phyloP scores from a whole-genome alignment of 2,888 invertebrate species.

The Himalopsyche kuldschensis region DNA sequence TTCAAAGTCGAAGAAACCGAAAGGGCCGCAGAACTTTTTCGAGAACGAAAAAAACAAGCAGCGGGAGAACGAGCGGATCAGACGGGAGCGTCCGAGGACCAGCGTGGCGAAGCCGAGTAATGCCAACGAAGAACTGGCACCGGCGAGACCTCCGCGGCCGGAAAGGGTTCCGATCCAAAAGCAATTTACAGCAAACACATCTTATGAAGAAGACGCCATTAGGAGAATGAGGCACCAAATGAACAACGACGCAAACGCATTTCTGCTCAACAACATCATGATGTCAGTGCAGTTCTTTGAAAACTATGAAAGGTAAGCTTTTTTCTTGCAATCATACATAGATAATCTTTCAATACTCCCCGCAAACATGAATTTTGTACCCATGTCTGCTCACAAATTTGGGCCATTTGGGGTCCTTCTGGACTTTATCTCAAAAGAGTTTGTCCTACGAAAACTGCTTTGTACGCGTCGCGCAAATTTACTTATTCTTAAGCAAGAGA shows the following conservation, averaged over 20 bases:
- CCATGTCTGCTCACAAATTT: no score
- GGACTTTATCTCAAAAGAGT: no score
- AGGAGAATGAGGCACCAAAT: slow-evolving; percentile 63
- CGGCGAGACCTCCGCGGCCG: slow-evolving; percentile 46
- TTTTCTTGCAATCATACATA: no score
- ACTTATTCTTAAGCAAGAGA: no score
- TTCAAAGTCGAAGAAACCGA: slow-evolving; percentile 44
- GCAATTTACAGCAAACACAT: background rate
- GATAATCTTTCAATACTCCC: no score
- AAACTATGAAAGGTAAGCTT: slow-evolving; percentile 72
- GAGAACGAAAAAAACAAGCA: slow-evolving; percentile 49
- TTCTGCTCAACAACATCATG: slow-evolving; percentile 75
- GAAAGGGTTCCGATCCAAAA: slow-evolving; percentile 42
- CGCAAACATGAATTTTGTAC: no score
- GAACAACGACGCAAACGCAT: slow-evolving; percentile 65
- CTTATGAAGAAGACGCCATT: slow-evolving; percentile 60
- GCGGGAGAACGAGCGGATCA: slow-evolving; percentile 45
- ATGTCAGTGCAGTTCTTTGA: slow-evolving; percentile 78
- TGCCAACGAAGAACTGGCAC: background rate
- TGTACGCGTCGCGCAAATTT: no score
- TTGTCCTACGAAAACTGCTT: no score
- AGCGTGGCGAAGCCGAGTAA: slow-evolving; percentile 42
- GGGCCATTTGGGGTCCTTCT: no score
- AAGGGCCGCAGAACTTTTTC: slow-evolving; percentile 54
- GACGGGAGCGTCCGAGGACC: background rate